Conservation (phyloP, 1,140 invertebrate genomes). For the Ceratina japonica region DNA sequence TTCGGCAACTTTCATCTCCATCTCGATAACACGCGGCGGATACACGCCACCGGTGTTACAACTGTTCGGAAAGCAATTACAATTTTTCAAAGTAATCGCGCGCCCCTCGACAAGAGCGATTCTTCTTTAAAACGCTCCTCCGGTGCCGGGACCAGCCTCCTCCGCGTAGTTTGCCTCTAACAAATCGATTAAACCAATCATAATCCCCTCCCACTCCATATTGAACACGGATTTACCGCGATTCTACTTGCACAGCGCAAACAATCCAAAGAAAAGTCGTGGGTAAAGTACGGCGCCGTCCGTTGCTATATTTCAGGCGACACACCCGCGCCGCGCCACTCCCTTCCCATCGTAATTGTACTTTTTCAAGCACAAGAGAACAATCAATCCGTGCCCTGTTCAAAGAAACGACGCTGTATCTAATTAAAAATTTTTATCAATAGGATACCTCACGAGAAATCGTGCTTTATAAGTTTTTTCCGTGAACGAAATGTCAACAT, state of each 20-base stretch:
- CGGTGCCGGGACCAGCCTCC: background rate
- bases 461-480: too few relatives aligned
- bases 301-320: background rate
- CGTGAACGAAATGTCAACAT: background rate
- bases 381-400: too few relatives aligned
- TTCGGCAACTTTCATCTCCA: background rate
- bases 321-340: background rate
- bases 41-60: background rate
- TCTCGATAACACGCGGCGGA: background rate
- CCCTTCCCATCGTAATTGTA: background rate
- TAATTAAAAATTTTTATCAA: too few relatives aligned
- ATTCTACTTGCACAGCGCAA: constrained; percentile 15
- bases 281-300: background rate
- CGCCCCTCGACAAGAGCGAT: background rate
- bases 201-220: background rate
- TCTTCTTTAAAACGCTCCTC: background rate
- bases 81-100: background rate
- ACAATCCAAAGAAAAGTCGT: background rate
- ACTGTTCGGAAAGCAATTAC: background rate
- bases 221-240: constrained; percentile 3
- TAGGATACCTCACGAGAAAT: too few relatives aligned
- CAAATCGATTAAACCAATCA: constrained; percentile 28
- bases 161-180: background rate
- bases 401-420: too few relatives aligned
- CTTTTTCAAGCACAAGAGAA: too few relatives aligned